Evolutionary conservation across 2,113 vertebrate genomes (phyloP).

Genomic region (Dromiciops gliroides): DNA sequence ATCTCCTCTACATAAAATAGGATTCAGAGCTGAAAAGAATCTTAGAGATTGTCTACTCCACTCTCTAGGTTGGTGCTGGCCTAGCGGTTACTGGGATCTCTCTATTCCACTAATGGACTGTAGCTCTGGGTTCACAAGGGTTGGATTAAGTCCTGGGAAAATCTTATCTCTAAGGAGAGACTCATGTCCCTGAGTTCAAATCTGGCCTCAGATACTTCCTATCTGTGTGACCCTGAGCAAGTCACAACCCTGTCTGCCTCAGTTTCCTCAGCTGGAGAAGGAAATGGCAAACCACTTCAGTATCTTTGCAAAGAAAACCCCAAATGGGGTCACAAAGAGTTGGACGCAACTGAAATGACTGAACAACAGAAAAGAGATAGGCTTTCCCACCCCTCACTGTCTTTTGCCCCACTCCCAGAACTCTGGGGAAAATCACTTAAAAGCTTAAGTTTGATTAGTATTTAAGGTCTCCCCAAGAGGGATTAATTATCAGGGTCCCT

Average conservation of each 20-base stretch:
- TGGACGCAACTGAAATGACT: background rate
- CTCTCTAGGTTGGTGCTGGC: background rate
- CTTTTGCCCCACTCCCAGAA: background rate
- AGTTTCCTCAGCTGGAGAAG: background rate
- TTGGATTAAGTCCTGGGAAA: background rate
- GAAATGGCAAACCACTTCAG: background rate
- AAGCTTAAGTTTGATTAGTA: background rate
- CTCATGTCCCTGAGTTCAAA: no score
- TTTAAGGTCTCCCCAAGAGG: background rate
- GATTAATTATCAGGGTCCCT: background rate
- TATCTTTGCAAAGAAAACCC: background rate
- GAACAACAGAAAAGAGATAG: background rate
- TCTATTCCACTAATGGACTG: background rate
- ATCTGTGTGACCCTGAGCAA: background rate
- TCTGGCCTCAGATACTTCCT: no score
- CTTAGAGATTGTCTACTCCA: background rate
- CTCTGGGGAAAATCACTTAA: background rate
- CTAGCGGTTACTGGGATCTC: background rate
- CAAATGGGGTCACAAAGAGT: background rate
- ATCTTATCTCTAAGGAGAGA: background rate
- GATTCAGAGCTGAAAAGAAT: background rate
- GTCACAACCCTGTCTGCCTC: background rate
- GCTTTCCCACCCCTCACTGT: background rate
- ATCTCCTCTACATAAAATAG: background rate
- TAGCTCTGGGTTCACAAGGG: background rate